A percentile compares a stretch with the other conserved stretches of the same genome.
Evolutionary conservation across 2,113 vertebrate species (phyloP).

Genomic region (Stegostoma tigrinum): DNA sequence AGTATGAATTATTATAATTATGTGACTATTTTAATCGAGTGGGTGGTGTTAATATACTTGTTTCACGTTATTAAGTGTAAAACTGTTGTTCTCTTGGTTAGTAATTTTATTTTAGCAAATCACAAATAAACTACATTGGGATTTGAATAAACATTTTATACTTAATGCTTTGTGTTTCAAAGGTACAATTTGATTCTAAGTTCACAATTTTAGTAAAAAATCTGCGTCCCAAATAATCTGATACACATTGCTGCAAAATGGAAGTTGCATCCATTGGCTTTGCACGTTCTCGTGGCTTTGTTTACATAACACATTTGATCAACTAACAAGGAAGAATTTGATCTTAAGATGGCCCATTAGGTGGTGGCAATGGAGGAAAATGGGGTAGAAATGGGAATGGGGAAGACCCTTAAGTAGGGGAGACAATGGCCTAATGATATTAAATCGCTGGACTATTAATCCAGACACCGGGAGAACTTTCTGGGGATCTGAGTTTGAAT

Average conservation of each 20-base stretch:
- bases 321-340: neutral
- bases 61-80: neutral
- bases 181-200: no score
- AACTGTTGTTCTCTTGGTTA: neutral
- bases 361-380: no score
- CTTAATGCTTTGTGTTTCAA: neutral
- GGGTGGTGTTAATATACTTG: neutral
- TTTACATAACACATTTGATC: neutral
- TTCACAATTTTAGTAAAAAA: no score
- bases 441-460: no score
- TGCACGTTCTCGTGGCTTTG: neutral
- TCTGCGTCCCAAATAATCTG: no score
- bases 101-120: neutral
- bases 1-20: neutral
- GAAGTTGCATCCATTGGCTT: neutral
- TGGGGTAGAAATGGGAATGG: no score
- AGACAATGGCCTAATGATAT: no score
- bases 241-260: no score
- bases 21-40: slow-evolving; percentile 2
- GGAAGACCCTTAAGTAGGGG: no score
- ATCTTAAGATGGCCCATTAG: neutral
- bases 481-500: no score
- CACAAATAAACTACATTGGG: neutral
- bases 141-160: neutral
- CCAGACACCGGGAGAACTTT: no score